Conservation (phyloP, 53 echinoderm and acorn worm species). For the Zoroaster sp. region DNA sequence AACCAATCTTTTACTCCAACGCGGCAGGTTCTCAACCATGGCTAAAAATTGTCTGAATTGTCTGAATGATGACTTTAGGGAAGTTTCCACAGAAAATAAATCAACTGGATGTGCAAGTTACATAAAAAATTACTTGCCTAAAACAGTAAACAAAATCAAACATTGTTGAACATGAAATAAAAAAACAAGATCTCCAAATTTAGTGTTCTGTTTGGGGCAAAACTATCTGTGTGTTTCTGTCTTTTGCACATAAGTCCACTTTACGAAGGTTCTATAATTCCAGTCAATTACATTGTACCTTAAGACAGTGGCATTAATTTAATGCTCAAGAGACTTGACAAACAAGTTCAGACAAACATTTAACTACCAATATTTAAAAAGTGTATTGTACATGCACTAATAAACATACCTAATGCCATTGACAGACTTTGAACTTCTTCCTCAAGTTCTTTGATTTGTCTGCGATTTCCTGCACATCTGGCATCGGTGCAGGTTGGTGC, state of each 20-base stretch:
- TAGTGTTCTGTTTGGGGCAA: background rate
- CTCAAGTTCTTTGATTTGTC: background rate
- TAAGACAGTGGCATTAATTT: too few relatives aligned
- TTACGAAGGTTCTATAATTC: background rate
- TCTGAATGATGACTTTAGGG: background rate
- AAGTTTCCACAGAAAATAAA: background rate
- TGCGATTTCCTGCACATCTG: background rate
- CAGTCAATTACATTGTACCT: too few relatives aligned
- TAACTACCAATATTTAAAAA: background rate
- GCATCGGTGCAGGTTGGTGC: background rate
- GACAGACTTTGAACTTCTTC: background rate
- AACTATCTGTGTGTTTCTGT: background rate
- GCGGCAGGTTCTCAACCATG: too few relatives aligned
- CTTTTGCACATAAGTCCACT: background rate
- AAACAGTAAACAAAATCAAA: too few relatives aligned
- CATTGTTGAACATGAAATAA: too few relatives aligned
- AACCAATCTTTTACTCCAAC: too few relatives aligned
- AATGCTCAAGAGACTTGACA: background rate
- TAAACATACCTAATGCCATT: conserved; percentile 16
- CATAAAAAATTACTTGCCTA: too few relatives aligned
- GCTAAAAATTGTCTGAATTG: background rate
- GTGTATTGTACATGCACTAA: background rate
- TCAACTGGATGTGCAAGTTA: background rate
- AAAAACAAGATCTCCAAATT: too few relatives aligned
- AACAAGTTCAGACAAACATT: background rate